Base-by-base conservation (phyloP, 2,888 invertebrate species). In the Vanessa cardui region DNA sequence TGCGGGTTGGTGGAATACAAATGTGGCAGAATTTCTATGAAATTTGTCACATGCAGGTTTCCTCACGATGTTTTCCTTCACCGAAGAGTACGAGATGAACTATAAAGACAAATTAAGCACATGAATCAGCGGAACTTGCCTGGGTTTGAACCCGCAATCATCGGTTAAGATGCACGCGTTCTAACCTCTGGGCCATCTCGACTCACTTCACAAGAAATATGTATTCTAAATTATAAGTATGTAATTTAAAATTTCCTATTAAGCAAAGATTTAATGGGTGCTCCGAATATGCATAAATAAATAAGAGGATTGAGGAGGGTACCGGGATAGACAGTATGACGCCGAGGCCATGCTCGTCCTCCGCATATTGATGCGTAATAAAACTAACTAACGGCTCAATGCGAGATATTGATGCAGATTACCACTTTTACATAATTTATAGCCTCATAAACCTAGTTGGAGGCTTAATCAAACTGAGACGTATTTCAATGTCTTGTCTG, bases 301-400 rank as follows among this genome's bases (percentile, higher is more conserved):
- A 77, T 78, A 73, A 72, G 72, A 75, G 76, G 75, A 77, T 77
- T 64, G 73, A 72, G 76, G 77, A 77, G 79, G 73, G 78, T 77
- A 78, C 71, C 76, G 75, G 80, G 76, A 76, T 76, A 88, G 89
- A 88, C 88, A 75, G 88, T 85, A 75, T 85, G 87, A 81, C 88
- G 87, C 86, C 85, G 73, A 58, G 67, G 67, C 12, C 73, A 65
- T n/a, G 62, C 75, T 75, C 76, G 76, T 77, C 76, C 72, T 77
- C 79, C 79, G 81, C 82, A 81, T 84, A 85, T 84, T 83, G 85
- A 88, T 84, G 82, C 80, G 79, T 81, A 77, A 79, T 82, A 80
- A 81, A 82, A 79, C 75, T 77, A 76, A 78, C 73, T 80, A 77
- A 78, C 77, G 72, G 74, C 74, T 70, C 69, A 67, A 68, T 74